Evolutionary conservation across 1,140 invertebrate species (phyloP), one percentile per base, ranked within the genome.

Genomic region (Drosophila orena): DNA sequence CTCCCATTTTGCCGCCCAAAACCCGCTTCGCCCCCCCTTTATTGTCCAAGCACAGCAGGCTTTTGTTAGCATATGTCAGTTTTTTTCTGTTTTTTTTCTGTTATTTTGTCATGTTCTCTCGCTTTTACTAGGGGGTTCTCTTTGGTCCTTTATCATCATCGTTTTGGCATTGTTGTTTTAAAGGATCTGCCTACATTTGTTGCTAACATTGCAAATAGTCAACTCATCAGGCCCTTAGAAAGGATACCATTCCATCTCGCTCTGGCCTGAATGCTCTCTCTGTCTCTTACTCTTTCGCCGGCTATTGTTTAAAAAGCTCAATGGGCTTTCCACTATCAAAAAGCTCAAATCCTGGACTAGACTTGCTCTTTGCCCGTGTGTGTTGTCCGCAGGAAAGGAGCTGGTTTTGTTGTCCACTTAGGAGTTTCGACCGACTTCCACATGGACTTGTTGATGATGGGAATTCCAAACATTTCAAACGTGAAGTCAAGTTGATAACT

Each of bases 1-100:
- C 54, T 30, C 37, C 20, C 38, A 27, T 42, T 24, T 20, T 27
- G 20, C n/a, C 43, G 6, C 38, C 52, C 22, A 14, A 5, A 42
- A 20, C 5, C 43, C 8, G 15, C 27, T 55, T 30, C 8, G 15
- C 43, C 27, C 60, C 60, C 17, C 60, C 43, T 59, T 43, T 53
- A 15, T 24, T 49, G n/a, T 30, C 12, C 30, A 17, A 17, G 14
- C 17, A 42, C 42, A 56, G 37, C 71, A 42, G 71, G 49, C 70
- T 75, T 84, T 83, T 83, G 79, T 81, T 83, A 57, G 50, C 79
- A 77, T 60, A 74, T 83, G 79, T 61, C 75, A 79, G 66, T 61
- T 47, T 55, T 30, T 47, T 55, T 38, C 46, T 15, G 15, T 15
- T 42, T 14, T 20, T 70, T 42, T 62, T 65, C 22, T 20, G 10